Evolutionary conservation across 2,797 vertebrate species (phyloP), one percentile per base, ranked within the genome.

Genomic region (Semotilus atromaculatus): DNA sequence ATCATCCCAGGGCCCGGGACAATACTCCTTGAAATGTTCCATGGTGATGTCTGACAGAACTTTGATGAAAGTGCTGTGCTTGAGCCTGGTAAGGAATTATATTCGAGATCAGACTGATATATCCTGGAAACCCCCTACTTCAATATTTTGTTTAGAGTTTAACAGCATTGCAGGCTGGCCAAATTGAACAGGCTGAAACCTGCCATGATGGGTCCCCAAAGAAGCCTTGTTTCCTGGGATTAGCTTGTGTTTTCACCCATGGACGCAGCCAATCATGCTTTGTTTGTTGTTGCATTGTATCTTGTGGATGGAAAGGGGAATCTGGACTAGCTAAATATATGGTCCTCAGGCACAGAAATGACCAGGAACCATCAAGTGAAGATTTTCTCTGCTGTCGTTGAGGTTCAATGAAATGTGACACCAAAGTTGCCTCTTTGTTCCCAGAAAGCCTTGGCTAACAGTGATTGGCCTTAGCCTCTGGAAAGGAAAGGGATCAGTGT

Each of bases 391-490:
- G 40, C 60, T 48, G 29, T 48, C 5, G 0, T 67, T 48, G 77
- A 67, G 77, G 40, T 67, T 80, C 29, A 66, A n/a, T 66, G 60
- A 80, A 80, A 67, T 66, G 40, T 67, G 77, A 80, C 77, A 80
- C 60, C 40, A 51, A 48, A 80, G 40, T 45, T 67, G 40, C 66
- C 29, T 79, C 26, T 48, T 64, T 66, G 77, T 66, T 79, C 13
- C 21, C 40, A 48, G 26, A 34, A 66, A 66, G 19, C 9, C 60
- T 64, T 78, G 58, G 58, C 23, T n/a, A 29, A 13, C 76, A 40
- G 74, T 5, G 13, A 26, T 19, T 60, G 53, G 53, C 40, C 76
- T 34, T n/a, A 51, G 7, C 62, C 7, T 67, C 43, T 11, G 79
- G 53, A 36, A 53, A 55, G 34, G 31, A 81, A 81, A 70, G 26